Percentiles rank a stretch among this genome's conserved stretches.
phyloP scores from a whole-genome alignment of 2,888 invertebrate species.

The Euphydryas editha region DNA sequence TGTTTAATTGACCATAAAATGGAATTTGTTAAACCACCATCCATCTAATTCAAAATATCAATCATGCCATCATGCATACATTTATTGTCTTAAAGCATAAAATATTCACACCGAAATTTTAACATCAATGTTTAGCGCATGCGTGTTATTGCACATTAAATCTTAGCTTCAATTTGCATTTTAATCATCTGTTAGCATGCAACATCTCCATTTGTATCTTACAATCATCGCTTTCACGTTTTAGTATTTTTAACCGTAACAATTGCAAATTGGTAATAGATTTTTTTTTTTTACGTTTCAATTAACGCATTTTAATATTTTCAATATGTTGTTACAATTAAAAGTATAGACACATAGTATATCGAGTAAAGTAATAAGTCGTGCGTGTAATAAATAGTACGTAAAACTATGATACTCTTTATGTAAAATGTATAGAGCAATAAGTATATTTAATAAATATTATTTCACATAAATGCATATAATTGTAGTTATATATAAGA shows the following conservation, averaged over 20 bases:
- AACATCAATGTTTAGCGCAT: constrained; percentile 36
- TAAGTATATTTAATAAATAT: constrained; percentile 1
- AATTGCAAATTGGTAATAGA: constrained; percentile 13
- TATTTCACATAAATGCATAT: not conserved
- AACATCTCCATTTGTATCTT: constrained; percentile 38
- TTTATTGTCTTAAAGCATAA: constrained; percentile 25
- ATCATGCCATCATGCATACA: constrained; percentile 41
- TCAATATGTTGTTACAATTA: constrained; percentile 19
- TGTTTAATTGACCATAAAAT: too few relatives aligned
- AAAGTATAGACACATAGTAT: constrained; percentile 1
- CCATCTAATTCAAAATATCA: constrained; percentile 10
- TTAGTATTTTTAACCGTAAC: constrained; percentile 31
- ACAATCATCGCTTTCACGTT: constrained; percentile 27
- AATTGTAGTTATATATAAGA: not conserved
- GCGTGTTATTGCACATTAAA: constrained; percentile 38
- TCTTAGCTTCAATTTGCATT: constrained; percentile 23
- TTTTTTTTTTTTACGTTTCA: not conserved
- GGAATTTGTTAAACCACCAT: not conserved
- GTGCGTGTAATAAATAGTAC: constrained; percentile 58
- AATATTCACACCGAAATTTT: constrained; percentile 34
- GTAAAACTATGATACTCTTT: not conserved
- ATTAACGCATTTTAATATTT: not conserved
- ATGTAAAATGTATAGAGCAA: not conserved
- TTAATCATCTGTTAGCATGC: constrained; percentile 39
- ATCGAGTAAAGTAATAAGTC: constrained; percentile 44